Base-by-base conservation (phyloP, 2,113 vertebrate genomes). In the Pachycephala philippinensis region DNA sequence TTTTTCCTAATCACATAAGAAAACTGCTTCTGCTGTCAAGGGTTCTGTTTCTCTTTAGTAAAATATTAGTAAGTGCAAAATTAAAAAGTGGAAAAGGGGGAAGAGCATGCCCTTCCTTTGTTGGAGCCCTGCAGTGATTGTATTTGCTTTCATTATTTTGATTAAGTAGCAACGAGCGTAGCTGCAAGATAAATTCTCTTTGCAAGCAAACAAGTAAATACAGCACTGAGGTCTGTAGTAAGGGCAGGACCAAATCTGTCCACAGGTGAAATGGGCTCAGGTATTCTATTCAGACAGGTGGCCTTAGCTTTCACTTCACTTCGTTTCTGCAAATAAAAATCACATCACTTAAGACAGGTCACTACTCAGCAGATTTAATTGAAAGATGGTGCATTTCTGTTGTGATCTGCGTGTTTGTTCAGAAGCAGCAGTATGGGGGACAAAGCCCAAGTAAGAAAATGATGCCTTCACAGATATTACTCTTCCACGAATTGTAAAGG, bases 131-230 rank as follows among this genome's bases (percentile, higher is more conserved):
- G 30, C 11, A 49, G 45, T 60, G 87, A 78, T n/a, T 95, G 9
- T 45, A 70, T 96, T 91, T 93, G 74, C 26, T 95, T 22, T 31
- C 75, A 22, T 84, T 87, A 87, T 90, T 95, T 69, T 88, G 45
- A 10, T 84, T 79, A 93, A 28, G 27, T 40, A 94, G 31, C 64
- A 93, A 84, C 13, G 4, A 84, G 33, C 1, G 0, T 30, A 83
- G 53, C 60, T 87, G 68, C 37, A 95, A 93, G 65, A 66, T 68
- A 87, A 96, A 91, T 94, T 91, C 42, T 3, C 63, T 89, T 91
- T 97, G 49, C 42, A 57, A 65, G 5, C 42, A 78, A 78, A 22
- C 22, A 44, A 54, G 20, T 80, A 97, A 96, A 91, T 74, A 74
- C 20, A 95, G 45, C 40, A 30, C 27, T 65, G 74, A 74, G n/a